Evolutionary conservation across 2,888 invertebrate species (phyloP).

Genomic region (Aromia moschata): DNA sequence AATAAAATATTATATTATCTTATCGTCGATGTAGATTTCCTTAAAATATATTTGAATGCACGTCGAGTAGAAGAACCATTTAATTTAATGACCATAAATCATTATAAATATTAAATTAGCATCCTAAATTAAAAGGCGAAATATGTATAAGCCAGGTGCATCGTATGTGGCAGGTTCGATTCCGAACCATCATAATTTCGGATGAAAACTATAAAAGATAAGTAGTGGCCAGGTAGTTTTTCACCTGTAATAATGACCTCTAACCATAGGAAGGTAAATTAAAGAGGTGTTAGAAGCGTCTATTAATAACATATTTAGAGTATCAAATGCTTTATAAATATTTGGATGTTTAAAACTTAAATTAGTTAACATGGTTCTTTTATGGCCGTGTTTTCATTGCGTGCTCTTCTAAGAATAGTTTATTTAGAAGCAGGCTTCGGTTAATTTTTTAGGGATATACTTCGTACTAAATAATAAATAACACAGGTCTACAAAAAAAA

Average conservation of each 20-base stretch:
- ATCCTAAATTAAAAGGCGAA: conserved; percentile 43
- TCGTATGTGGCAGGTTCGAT: conserved; percentile 40
- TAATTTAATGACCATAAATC: conserved; percentile 41
- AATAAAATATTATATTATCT: not conserved
- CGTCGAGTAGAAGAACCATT: conserved; percentile 40
- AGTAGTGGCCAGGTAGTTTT: conserved; percentile 47
- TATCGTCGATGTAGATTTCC: not conserved
- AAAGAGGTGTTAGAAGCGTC: conserved; percentile 50
- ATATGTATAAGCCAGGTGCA: conserved; percentile 42
- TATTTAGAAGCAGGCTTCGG: no score
- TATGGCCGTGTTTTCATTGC: not conserved
- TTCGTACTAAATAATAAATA: no score
- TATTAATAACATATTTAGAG: conserved; percentile 47
- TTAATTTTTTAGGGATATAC: no score
- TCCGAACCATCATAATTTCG: conserved; percentile 43
- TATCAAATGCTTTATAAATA: conserved; percentile 50
- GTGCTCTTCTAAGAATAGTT: not conserved
- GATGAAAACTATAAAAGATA: conserved; percentile 42
- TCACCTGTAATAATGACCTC: conserved; percentile 48
- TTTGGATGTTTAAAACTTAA: conserved; percentile 44
- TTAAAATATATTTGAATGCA: conserved; percentile 37
- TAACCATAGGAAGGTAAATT: conserved; percentile 44
- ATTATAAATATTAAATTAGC: conserved; percentile 44
- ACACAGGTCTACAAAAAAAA: no score
- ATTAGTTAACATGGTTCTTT: not conserved